These are phyloP conservation scores for Novumbra hubbsi DNA, from an alignment of 2,797 vertebrate genomes.

Conservation along the genomic window DNA sequence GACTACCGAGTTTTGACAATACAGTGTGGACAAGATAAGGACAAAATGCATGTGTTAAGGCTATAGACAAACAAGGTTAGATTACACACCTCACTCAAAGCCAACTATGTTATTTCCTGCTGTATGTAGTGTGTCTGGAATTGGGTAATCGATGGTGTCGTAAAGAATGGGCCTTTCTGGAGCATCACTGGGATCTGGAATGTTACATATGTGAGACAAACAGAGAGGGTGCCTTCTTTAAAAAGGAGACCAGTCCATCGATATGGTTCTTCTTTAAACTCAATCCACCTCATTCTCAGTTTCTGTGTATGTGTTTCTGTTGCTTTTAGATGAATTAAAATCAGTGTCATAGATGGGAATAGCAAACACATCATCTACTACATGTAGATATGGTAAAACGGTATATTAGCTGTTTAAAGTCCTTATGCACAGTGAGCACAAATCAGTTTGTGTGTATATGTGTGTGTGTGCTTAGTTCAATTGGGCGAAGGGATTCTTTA, in stretches of 20 bases:
- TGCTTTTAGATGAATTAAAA: not conserved
- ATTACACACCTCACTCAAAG: not conserved
- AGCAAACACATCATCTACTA: conserved; percentile 3
- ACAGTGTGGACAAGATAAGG: too few relatives aligned
- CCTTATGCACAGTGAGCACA: not conserved
- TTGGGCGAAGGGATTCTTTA: conserved; percentile 5
- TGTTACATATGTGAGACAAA: not conserved
- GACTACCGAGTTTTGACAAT: too few relatives aligned
- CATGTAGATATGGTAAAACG: not conserved
- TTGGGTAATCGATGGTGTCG: not conserved
- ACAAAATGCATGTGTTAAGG: too few relatives aligned
- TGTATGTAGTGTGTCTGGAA: not conserved
- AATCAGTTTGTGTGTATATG: not conserved
- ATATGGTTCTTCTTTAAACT: not conserved
- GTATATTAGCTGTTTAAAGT: not conserved
- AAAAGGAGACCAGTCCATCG: not conserved
- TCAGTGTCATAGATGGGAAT: not conserved
- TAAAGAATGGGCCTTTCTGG: not conserved
- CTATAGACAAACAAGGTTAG: not conserved
- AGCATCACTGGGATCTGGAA: not conserved
- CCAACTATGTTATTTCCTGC: not conserved
- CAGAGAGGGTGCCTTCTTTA: not conserved
- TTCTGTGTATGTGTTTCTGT: not conserved
- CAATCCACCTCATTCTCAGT: not conserved
- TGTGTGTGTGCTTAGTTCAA: conserved; percentile 15